Percentiles rank a stretch among this genome's conserved stretches.
Evolutionary conservation across 2,113 vertebrate species (phyloP).

Genomic region (Petaurus breviceps): DNA sequence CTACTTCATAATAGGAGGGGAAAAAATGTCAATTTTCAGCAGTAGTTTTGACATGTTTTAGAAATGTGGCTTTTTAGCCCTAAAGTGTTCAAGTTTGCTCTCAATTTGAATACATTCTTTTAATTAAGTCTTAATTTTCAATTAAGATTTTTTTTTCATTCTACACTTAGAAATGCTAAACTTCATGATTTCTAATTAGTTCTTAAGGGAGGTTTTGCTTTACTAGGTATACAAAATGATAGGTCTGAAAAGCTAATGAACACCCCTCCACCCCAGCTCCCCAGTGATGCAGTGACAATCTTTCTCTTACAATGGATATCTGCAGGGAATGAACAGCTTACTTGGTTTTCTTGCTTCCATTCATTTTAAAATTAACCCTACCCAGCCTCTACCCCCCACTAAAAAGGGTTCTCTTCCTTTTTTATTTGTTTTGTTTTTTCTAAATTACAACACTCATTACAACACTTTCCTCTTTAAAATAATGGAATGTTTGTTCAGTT

Average conservation of each 20-base stretch:
- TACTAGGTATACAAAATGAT: background rate
- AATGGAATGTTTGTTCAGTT: background rate
- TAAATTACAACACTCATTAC: background rate
- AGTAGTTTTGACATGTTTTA: background rate
- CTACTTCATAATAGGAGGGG: background rate
- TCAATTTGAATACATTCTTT: background rate
- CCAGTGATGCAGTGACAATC: background rate
- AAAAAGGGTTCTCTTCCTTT: background rate
- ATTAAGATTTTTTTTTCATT: conserved; percentile 4
- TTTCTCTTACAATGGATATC: background rate
- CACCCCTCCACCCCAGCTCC: background rate
- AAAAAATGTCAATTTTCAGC: background rate
- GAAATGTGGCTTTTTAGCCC: background rate
- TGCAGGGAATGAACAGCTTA: background rate
- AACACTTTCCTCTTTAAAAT: background rate
- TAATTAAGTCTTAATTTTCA: background rate
- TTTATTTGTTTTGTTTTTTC: background rate
- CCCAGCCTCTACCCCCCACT: background rate
- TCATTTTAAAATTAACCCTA: background rate
- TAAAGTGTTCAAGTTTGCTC: background rate
- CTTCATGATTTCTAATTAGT: conserved; percentile 1
- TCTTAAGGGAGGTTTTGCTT: background rate
- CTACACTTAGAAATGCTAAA: conserved; percentile 18
- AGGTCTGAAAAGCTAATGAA: conserved; percentile 8
- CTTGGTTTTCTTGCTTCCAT: background rate